phyloP scores from a whole-genome alignment of 2,888 invertebrate species.

The Boloria euphrosyne region DNA sequence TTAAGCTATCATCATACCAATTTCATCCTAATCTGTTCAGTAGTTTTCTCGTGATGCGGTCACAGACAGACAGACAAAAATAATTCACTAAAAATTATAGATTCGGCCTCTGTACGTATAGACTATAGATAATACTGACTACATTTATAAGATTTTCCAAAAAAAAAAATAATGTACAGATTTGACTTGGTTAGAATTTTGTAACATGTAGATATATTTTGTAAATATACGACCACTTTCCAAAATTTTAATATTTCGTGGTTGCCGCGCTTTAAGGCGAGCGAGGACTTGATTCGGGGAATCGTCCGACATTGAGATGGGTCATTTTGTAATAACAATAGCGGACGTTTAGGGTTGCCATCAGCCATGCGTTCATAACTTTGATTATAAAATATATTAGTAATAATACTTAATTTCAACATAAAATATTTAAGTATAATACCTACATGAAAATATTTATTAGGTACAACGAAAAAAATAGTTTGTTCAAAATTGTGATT shows the following conservation, averaged over 20 bases:
- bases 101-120: no score
- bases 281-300: conserved; percentile 61
- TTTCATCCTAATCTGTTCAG: no score
- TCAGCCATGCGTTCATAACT: conserved; percentile 28
- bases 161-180: no score
- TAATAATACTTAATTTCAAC: neutral
- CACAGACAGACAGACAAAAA: no score
- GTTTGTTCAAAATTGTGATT: no score
- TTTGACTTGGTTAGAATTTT: no score
- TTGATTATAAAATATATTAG: neutral
- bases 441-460: no score
- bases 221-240: neutral
- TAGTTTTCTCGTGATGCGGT: no score
- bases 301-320: conserved; percentile 79
- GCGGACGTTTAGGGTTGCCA: conserved; percentile 61
- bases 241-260: conserved; percentile 9
- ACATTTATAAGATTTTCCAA: no score
- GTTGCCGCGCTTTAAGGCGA: conserved; percentile 30
- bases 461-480: no score
- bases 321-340: conserved; percentile 79
- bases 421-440: neutral
- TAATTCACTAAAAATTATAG: neutral
- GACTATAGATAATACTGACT: no score
- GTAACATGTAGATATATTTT: neutral
- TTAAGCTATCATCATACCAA: no score